phyloP scores from a whole-genome alignment of 1,140 invertebrate species.

The Zaprionus capensis region DNA sequence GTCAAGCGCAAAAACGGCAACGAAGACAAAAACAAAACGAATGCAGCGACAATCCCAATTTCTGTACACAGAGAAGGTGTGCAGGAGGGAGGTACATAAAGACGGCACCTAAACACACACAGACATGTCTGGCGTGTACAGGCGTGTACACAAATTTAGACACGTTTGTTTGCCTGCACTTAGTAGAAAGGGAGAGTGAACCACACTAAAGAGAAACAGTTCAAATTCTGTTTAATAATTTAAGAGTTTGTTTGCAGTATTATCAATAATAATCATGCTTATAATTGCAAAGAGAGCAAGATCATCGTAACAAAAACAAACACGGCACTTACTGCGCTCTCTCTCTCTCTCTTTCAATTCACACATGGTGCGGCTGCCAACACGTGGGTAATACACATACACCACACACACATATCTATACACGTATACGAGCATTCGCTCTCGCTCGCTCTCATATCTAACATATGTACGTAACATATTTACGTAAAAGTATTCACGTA shows the following conservation, averaged over 20 bases:
- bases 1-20: slow-evolving; percentile 48
- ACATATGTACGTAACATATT: neutral
- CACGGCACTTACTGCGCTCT: too few species aligned
- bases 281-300: neutral
- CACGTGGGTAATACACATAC: neutral
- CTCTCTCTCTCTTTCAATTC: neutral
- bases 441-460: neutral
- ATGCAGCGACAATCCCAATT: slow-evolving; percentile 32
- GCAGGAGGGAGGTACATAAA: neutral
- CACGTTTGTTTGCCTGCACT: neutral
- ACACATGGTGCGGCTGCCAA: neutral
- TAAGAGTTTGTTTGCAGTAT: neutral
- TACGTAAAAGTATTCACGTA: neutral
- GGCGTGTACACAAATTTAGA: neutral
- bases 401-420: neutral
- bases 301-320: neutral
- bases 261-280: neutral
- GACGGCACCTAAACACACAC: neutral
- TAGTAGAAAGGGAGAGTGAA: neutral
- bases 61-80: slow-evolving; percentile 10
- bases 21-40: slow-evolving; percentile 29
- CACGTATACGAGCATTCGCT: too few species aligned
- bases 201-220: neutral
- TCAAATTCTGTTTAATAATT: neutral
- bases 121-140: neutral